Conservation (phyloP, 2,113 vertebrate genomes). For the Scartelaos histophorus region DNA sequence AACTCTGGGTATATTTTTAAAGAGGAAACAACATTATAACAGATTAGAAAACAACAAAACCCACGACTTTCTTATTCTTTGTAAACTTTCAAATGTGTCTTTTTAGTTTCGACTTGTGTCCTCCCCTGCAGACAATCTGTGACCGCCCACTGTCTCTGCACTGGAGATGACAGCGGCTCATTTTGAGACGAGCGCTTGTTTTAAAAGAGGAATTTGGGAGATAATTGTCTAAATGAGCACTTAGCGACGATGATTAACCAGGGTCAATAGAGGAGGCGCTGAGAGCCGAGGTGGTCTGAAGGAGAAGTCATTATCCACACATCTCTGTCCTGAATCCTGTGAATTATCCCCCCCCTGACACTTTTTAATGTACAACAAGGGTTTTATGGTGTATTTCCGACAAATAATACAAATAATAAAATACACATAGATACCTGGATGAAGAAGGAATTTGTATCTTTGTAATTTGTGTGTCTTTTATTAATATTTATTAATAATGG, state of each 20-base stretch:
- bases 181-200: slow-evolving; percentile 22
- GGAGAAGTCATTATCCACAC: slow-evolving; percentile 52
- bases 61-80: too few species aligned
- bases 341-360: slow-evolving; percentile 24
- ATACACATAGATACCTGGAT: background rate
- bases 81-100: too few species aligned
- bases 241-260: slow-evolving; percentile 51
- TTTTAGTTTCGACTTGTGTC: background rate
- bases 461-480: background rate
- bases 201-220: slow-evolving; percentile 32
- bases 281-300: slow-evolving; percentile 47
- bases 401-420: too few species aligned
- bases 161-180: slow-evolving; percentile 17
- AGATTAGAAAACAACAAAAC: too few species aligned
- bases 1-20: too few species aligned
- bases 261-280: slow-evolving; percentile 41
- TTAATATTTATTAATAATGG: too few species aligned
- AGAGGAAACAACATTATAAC: too few species aligned
- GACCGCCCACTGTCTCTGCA: slow-evolving; percentile 6
- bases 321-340: slow-evolving; percentile 15
- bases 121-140: slow-evolving; percentile 1
- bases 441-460: background rate
- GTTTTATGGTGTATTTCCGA: slow-evolving; percentile 22
- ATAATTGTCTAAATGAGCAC: slow-evolving; percentile 62
- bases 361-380: slow-evolving; percentile 41